Evolutionary conservation across 2,888 invertebrate species (phyloP).

Genomic region (Drosophila nr. medialis): DNA sequence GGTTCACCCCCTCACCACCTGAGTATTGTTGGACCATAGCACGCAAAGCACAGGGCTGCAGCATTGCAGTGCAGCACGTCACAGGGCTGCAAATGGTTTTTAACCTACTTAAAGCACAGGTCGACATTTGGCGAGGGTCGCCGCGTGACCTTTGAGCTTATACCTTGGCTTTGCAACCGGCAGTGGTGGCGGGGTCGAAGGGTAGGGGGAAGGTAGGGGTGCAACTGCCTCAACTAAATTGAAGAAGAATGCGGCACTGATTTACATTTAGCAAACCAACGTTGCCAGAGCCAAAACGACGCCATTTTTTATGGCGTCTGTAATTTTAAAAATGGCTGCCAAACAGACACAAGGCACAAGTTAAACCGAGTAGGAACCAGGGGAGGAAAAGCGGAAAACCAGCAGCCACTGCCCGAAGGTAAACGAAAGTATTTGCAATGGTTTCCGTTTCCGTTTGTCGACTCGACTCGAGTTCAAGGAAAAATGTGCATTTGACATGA

Average conservation of each 20-base stretch:
- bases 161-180: slow-evolving; percentile 39
- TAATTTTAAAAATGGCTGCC: slow-evolving; percentile 47
- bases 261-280: slow-evolving; percentile 38
- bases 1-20: not conserved
- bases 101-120: slow-evolving; percentile 76
- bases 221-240: slow-evolving; percentile 30
- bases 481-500: slow-evolving; percentile 57
- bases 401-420: slow-evolving; percentile 32
- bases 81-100: slow-evolving; percentile 68
- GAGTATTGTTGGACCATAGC: slow-evolving; percentile 37
- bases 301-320: slow-evolving; percentile 47
- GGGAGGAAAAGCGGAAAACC: not conserved
- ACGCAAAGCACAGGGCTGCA: slow-evolving; percentile 48
- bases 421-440: slow-evolving; percentile 64
- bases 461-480: slow-evolving; percentile 56
- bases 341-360: not conserved
- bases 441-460: slow-evolving; percentile 67
- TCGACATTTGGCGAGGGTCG: slow-evolving; percentile 77
- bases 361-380: not conserved
- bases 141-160: slow-evolving; percentile 73
- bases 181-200: not conserved
- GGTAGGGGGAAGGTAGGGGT: not conserved
- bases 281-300: slow-evolving; percentile 18
- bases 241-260: slow-evolving; percentile 43
- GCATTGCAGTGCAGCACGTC: slow-evolving; percentile 28